Percentiles rank a stretch among this genome's conserved stretches.
These are phyloP conservation scores for Drosophila virilis DNA, from an alignment of 1,140 invertebrate species.

Conservation along the genomic window DNA sequence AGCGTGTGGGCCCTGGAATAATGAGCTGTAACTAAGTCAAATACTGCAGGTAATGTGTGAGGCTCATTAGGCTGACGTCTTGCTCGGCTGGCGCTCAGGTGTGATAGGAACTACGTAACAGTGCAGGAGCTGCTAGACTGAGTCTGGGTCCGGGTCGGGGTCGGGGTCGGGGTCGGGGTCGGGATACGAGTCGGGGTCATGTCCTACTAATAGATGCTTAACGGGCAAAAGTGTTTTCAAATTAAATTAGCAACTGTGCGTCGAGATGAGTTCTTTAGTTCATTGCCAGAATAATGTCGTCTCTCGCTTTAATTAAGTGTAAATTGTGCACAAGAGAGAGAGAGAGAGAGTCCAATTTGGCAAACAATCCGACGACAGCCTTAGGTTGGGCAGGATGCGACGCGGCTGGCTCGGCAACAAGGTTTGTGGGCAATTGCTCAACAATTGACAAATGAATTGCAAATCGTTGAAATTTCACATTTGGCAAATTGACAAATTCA, in stretches of 20 bases:
- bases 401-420: neutral
- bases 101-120: conserved; percentile 42
- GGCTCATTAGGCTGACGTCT: conserved; percentile 41
- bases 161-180: no score
- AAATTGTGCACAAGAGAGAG: conserved; percentile 35
- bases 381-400: neutral
- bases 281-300: neutral
- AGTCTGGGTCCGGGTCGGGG: neutral
- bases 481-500: conserved; percentile 44
- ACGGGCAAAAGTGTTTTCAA: conserved; percentile 24
- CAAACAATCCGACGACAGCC: conserved; percentile 8
- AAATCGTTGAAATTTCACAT: conserved; percentile 33
- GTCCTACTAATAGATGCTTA: neutral
- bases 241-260: conserved; percentile 25
- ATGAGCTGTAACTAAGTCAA: conserved; percentile 25
- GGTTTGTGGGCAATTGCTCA: conserved; percentile 28
- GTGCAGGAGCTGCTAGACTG: neutral
- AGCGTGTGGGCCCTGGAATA: conserved; percentile 12
- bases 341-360: conserved; percentile 39
- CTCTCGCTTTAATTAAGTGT: conserved; percentile 41
- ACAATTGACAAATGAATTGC: conserved; percentile 42
- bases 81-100: conserved; percentile 21
- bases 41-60: conserved; percentile 19
- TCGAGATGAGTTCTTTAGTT: neutral
- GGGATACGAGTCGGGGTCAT: neutral